Percentiles rank a stretch among this genome's conserved stretches.
phyloP scores from a whole-genome alignment of 2,797 vertebrate genomes.

The Macrochelys suwanniensis region DNA sequence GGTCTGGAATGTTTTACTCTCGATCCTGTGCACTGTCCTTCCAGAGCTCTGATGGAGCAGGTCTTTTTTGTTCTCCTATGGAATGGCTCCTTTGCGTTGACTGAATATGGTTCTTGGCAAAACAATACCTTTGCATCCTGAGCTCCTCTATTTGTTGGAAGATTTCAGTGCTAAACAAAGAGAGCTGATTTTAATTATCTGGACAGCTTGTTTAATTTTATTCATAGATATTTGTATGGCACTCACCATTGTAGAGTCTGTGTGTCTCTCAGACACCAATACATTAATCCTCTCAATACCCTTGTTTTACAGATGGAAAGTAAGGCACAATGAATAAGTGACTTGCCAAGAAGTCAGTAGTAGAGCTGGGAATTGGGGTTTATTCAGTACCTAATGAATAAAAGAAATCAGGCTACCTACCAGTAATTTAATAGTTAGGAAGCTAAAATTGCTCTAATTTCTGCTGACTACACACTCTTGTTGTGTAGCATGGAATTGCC shows the following conservation, averaged over 20 bases:
- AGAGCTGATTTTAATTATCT: no score
- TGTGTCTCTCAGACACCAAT: neutral
- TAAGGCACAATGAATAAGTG: neutral
- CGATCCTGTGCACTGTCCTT: neutral
- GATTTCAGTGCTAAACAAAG: no score
- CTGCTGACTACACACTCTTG: neutral
- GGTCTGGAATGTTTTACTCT: neutral
- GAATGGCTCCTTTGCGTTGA: neutral
- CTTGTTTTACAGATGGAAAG: neutral
- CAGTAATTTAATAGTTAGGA: neutral
- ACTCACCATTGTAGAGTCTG: neutral
- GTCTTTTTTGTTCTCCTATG: neutral
- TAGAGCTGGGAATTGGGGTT: neutral
- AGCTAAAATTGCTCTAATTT: constrained; percentile 3
- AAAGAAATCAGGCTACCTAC: neutral
- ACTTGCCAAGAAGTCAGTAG: neutral
- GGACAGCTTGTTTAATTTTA: neutral
- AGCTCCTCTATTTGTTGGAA: neutral
- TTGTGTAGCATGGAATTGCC: neutral
- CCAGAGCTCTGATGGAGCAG: neutral
- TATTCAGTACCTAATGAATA: neutral
- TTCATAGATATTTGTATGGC: neutral
- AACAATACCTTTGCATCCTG: no score
- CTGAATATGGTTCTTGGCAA: neutral
- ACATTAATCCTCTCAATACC: neutral